Conservation (phyloP, 2,888 invertebrate species). For the Acrocera orbiculus region DNA sequence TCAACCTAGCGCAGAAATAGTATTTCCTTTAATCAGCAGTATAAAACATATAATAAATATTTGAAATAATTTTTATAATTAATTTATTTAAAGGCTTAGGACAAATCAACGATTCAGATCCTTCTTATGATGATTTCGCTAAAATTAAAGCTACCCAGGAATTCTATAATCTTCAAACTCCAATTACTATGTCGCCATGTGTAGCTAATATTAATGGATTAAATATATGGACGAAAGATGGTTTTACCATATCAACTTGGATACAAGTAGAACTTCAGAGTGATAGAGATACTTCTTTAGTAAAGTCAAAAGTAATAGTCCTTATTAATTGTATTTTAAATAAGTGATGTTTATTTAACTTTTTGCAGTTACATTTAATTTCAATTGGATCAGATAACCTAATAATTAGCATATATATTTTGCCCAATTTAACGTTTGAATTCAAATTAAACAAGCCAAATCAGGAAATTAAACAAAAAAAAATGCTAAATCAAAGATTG, state of each 20-base stretch:
- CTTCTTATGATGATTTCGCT: neutral
- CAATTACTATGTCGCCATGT: constrained; percentile 25
- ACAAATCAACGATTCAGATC: neutral
- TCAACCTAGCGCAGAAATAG: constrained; percentile 25
- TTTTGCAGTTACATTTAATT: constrained; percentile 25
- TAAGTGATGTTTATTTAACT: no score
- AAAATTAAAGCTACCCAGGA: constrained; percentile 17
- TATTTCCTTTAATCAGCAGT: constrained; percentile 24
- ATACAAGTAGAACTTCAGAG: constrained; percentile 23
- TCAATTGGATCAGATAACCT: constrained; percentile 28
- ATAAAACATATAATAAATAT: constrained; percentile 2
- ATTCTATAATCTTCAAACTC: constrained; percentile 20
- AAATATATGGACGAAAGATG: constrained; percentile 24
- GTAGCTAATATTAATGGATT: constrained; percentile 25
- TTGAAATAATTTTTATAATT: neutral
- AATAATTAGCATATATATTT: constrained; percentile 25
- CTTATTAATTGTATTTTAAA: no score
- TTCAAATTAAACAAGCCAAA: constrained; percentile 26
- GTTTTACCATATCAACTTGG: constrained; percentile 27
- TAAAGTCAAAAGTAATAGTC: no score
- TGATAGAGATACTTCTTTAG: no score
- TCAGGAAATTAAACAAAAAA: constrained; percentile 16
- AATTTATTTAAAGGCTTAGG: neutral
- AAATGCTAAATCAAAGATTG: neutral
- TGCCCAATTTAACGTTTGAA: constrained; percentile 21